Evolutionary conservation across 2,113 vertebrate species (phyloP), one percentile per base, ranked within the genome.

Genomic region (Pimephales promelas): DNA sequence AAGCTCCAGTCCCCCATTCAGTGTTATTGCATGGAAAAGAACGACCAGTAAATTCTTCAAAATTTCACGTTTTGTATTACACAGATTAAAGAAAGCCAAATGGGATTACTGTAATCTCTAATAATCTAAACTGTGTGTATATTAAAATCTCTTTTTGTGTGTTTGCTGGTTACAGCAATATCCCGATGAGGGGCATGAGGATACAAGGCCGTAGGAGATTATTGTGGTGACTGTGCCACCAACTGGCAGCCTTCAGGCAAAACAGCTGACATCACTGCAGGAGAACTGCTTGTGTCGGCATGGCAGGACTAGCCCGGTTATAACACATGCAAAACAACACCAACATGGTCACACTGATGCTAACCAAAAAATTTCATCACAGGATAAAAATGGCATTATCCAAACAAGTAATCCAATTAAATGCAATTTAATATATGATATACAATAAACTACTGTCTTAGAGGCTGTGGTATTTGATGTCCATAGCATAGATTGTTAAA

Each of bases 251-350:
- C 52, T 82, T 79, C 72, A 34, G 56, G 34, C 82, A 89, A 85
- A 59, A 31, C 66, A 64, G 86, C 87, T 18, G 88, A 92, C 82
- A 87, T 87, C 88, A 92, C 92, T 90, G 89, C 88, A 91, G 92
- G 9, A 93, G 92, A 93, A 92, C 91, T 93, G 89, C 87, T 92
- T 92, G 91, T 92, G 87, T 91, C 90, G 43, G 61, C 87, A 24
- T 62, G 59, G 61, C 77, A 52, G n/a, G 40, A 79, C 52, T 47
- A 18, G 24, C 74, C 72, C 36, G 28, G 28, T 83, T 64, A 77
- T 45, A 20, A 79, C 49, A 79, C 57, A 61, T 74, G 66, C 71
- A 59, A 54, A 68, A 59, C 75, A 28, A 75, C 64, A 54, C 61
- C 62, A 66, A 61, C 59, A 59, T 59, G 9, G 10, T n/a, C 20